phyloP scores from a whole-genome alignment of 2,888 invertebrate species.

The Eupithecia exiguata region DNA sequence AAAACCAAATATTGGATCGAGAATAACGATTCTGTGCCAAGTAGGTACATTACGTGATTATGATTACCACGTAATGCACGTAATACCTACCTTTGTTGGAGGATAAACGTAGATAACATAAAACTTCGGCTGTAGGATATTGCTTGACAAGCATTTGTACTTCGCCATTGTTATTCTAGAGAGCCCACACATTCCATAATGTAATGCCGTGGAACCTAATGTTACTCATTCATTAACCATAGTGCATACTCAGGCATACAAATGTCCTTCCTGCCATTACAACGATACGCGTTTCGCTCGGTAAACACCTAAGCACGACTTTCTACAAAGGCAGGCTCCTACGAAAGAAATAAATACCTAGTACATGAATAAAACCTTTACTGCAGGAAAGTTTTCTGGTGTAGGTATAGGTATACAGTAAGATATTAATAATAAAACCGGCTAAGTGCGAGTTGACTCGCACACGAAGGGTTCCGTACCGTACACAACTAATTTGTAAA shows the following conservation, averaged over 20 bases:
- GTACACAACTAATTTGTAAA: no score
- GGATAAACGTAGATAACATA: constrained; percentile 39
- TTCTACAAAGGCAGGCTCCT: constrained; percentile 52
- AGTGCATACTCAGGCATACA: constrained; percentile 71
- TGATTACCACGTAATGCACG: no score
- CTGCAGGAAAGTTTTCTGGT: no score
- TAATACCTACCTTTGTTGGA: constrained; percentile 44
- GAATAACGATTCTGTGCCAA: constrained; percentile 43
- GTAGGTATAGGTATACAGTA: no score
- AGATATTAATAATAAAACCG: no score
- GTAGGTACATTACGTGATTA: constrained; percentile 48
- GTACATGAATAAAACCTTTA: no score
- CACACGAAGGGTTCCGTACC: no score
- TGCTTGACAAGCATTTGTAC: constrained; percentile 20
- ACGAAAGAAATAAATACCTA: no score
- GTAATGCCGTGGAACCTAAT: constrained; percentile 57
- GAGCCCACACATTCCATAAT: constrained; percentile 63
- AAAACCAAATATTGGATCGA: not conserved
- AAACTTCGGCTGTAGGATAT: constrained; percentile 14
- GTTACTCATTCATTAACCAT: constrained; percentile 69
- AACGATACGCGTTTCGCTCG: constrained; percentile 31
- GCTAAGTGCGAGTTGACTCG: no score
- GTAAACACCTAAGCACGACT: constrained; percentile 44
- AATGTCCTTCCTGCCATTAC: constrained; percentile 59
- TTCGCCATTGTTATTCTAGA: constrained; percentile 57